Percentiles rank a stretch among this genome's conserved stretches.
Evolutionary conservation across 2,797 vertebrate genomes (phyloP).

Genomic region (Orestias chungarensis): DNA sequence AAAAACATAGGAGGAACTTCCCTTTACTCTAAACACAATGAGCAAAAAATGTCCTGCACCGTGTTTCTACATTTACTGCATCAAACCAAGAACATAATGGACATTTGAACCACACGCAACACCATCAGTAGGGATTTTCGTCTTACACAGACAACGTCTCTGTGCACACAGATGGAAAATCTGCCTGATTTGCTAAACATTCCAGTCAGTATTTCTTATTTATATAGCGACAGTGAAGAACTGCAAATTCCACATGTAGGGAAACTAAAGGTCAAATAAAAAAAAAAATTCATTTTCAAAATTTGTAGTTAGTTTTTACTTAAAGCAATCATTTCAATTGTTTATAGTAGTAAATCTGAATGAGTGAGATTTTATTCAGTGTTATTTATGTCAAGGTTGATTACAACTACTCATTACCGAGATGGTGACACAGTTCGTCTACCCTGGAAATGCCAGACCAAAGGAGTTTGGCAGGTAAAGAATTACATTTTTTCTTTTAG

Average conservation of each 20-base stretch:
- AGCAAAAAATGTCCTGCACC: background rate
- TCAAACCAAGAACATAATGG: background rate
- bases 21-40: background rate
- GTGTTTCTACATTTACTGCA: background rate
- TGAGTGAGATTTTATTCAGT: background rate
- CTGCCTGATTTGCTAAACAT: background rate
- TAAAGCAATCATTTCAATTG: background rate
- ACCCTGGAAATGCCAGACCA: too few relatives aligned
- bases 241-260: background rate
- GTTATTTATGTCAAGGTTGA: too few relatives aligned
- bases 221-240: background rate
- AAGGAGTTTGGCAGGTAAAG: too few relatives aligned
- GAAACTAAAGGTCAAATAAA: background rate
- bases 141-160: background rate
- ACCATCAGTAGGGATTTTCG: background rate
- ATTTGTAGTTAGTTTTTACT: background rate
- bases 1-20: background rate
- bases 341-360: background rate
- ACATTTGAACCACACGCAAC: background rate
- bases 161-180: constrained; percentile 4
- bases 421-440: too few relatives aligned
- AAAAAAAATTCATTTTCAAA: background rate
- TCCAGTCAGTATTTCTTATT: background rate
- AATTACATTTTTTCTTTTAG: too few relatives aligned
- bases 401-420: too few relatives aligned